Evolutionary conservation across 2,888 invertebrate genomes (phyloP).

Genomic region (Campopleginae sp.): DNA sequence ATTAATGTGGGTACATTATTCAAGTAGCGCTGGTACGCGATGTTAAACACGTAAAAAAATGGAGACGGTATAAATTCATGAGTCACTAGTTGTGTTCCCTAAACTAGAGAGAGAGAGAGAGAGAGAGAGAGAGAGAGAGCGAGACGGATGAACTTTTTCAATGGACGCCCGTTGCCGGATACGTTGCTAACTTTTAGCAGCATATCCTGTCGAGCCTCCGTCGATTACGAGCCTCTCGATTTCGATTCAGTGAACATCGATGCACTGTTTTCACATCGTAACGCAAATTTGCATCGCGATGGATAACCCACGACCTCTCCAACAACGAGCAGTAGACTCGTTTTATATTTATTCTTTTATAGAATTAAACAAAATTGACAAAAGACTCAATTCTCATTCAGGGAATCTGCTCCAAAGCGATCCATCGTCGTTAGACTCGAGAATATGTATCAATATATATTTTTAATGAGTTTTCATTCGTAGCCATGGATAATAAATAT

Average conservation of each 20-base stretch:
- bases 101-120: conserved; percentile 9
- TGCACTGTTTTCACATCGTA: not conserved
- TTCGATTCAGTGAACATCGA: conserved; percentile 31
- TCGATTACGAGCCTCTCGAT: conserved; percentile 57
- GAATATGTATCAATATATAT: not conserved
- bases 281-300: not conserved
- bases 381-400: not conserved
- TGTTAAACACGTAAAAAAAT: conserved; percentile 6
- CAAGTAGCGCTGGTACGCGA: not conserved
- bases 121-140: conserved; percentile 1
- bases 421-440: not conserved
- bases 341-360: not conserved
- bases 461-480: conserved; percentile 1
- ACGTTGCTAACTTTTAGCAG: conserved; percentile 47
- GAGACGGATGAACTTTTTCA: conserved; percentile 24
- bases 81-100: conserved; percentile 43
- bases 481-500: conserved; percentile 24
- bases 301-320: not conserved
- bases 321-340: not conserved
- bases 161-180: conserved; percentile 34
- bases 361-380: not conserved
- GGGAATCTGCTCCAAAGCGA: not conserved
- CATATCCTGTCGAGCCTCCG: conserved; percentile 65
- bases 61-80: conserved; percentile 55
- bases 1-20: not conserved